Percentiles rank a stretch among this genome's conserved stretches.
Evolutionary conservation across 2,797 vertebrate species (phyloP).

Genomic region (Crossoptilon crossoptilon): DNA sequence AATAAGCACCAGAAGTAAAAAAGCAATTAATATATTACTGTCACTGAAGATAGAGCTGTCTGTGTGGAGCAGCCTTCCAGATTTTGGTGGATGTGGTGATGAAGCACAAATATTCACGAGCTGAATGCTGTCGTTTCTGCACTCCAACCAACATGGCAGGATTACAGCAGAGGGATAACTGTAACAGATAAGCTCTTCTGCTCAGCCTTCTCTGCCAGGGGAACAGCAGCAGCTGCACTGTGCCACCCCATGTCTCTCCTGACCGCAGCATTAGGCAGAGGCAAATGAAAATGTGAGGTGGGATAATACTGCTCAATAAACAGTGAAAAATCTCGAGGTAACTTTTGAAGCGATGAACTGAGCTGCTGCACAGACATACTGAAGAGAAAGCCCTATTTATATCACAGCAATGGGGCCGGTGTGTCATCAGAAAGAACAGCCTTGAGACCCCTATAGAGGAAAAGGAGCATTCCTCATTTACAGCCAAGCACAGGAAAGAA

Average conservation of each 20-base stretch:
- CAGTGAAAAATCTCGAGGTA: neutral
- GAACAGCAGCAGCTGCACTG: neutral
- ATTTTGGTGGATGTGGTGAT: constrained; percentile 58
- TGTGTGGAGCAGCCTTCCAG: constrained; percentile 52
- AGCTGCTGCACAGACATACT: neutral
- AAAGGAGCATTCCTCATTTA: neutral
- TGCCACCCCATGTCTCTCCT: neutral
- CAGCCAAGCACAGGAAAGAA: neutral
- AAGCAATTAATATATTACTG: constrained; percentile 76
- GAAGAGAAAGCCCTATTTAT: neutral
- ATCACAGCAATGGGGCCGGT: neutral
- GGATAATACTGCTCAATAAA: neutral
- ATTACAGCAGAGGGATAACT: neutral
- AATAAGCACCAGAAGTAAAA: constrained; percentile 68
- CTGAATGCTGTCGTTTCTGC: constrained; percentile 1
- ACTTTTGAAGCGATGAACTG: neutral
- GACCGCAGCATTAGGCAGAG: neutral
- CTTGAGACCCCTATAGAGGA: neutral
- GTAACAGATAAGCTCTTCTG: constrained; percentile 9
- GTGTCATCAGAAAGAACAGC: neutral
- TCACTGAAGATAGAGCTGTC: constrained; percentile 61
- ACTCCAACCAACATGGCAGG: neutral
- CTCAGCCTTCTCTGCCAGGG: neutral
- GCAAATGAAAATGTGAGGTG: neutral
- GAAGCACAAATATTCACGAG: constrained; percentile 77